phyloP scores from a whole-genome alignment of 2,888 invertebrate species.

The Tetanocera ferruginea region DNA sequence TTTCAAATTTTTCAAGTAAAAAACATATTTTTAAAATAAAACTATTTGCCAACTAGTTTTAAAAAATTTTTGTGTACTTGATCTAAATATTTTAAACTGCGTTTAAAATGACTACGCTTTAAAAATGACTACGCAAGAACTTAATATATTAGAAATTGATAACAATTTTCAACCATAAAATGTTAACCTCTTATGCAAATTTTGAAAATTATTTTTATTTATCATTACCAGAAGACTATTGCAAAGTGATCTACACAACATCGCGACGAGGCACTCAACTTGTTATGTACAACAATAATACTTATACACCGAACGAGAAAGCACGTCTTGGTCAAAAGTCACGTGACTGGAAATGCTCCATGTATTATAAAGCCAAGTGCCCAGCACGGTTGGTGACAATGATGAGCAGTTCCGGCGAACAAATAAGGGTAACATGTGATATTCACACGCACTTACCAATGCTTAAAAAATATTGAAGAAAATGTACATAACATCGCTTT shows the following conservation, averaged over 20 bases:
- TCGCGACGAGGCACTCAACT: constrained; percentile 63
- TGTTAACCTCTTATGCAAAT: too few relatives aligned
- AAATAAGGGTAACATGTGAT: constrained; percentile 60
- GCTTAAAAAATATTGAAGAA: constrained; percentile 47
- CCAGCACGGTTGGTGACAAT: constrained; percentile 64
- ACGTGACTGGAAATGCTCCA: constrained; percentile 69
- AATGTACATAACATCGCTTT: neutral
- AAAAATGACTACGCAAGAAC: too few relatives aligned
- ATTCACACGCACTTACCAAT: constrained; percentile 62
- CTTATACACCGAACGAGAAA: constrained; percentile 69
- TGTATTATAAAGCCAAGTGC: constrained; percentile 68
- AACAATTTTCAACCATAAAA: too few relatives aligned
- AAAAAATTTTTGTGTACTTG: too few relatives aligned
- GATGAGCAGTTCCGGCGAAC: constrained; percentile 52
- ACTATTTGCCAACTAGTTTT: too few relatives aligned
- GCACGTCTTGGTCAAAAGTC: constrained; percentile 60
- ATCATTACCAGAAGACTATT: neutral
- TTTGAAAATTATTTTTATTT: neutral
- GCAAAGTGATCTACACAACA: constrained; percentile 49
- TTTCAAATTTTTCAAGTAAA: too few relatives aligned
- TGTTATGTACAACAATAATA: constrained; percentile 62
- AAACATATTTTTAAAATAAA: too few relatives aligned
- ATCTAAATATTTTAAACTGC: too few relatives aligned
- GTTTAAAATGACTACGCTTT: too few relatives aligned
- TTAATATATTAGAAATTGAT: too few relatives aligned